Evolutionary conservation across 2,888 invertebrate genomes (phyloP).

Genomic region (Drosophila lutescens): DNA sequence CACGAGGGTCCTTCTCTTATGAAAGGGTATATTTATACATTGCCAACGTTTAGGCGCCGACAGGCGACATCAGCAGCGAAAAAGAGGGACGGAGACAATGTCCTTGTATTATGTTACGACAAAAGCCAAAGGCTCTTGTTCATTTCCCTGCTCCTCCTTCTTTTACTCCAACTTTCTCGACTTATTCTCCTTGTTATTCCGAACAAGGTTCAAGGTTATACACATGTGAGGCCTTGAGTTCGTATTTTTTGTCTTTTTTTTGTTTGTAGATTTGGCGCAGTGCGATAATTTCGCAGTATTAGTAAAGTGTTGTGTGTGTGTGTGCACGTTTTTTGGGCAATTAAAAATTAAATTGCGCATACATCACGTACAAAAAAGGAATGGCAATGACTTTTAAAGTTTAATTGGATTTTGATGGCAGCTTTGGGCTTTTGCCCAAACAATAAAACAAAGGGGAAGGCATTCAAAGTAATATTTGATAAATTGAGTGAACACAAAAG

Average conservation of each 20-base stretch:
- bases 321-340: constrained; percentile 62
- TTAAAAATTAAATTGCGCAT: constrained; percentile 79
- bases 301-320: constrained; percentile 29
- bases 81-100: constrained; percentile 41
- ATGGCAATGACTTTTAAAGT: constrained; percentile 63
- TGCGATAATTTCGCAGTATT: constrained; percentile 47
- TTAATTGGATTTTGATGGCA: constrained; percentile 72
- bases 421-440: constrained; percentile 34
- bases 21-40: constrained; percentile 8
- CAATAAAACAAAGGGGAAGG: constrained; percentile 28
- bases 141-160: constrained; percentile 14
- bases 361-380: constrained; percentile 64
- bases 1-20: neutral
- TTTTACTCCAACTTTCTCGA: constrained; percentile 6
- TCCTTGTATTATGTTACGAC: constrained; percentile 61
- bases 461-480: constrained; percentile 38
- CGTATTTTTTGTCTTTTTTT: constrained; percentile 3
- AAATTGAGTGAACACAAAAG: constrained; percentile 51
- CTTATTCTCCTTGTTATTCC: constrained; percentile 8
- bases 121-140: constrained; percentile 53
- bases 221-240: constrained; percentile 49
- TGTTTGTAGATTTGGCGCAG: constrained; percentile 45
- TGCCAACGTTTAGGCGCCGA: constrained; percentile 46
- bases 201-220: constrained; percentile 71
- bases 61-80: constrained; percentile 25